Base-by-base conservation (phyloP, 2,888 invertebrate genomes). In the Julus scandinavius region DNA sequence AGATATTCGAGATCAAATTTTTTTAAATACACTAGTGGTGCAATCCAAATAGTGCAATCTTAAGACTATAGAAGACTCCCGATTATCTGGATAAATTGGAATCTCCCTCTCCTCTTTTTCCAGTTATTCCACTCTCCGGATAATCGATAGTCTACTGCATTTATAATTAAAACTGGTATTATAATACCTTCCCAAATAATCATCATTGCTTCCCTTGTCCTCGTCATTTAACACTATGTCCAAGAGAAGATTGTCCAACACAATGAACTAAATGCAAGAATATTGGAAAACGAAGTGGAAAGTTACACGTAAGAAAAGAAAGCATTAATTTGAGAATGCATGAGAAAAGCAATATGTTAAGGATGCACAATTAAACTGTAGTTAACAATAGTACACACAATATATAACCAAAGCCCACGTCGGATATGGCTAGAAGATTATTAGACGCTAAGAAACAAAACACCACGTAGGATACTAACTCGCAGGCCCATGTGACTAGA, bases 121-220 rank as follows among this genome's bases (percentile, higher is more conserved):
- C 83, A 38, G 40, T 41, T 86, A 29, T 86, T 29, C 17, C 86
- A 50, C 3, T 15, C 50, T 6, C 45, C 45, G 7, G 45, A 7
- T 45, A 45, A 45, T 45, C 45, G 45, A 45, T 45, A 45, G 45
- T 45, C 45, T 45, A 45, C 45, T 54, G 54, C 38, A 90, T 90
- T 94, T 20, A 11, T 38, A 38, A 85, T 85, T 85, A 85, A 85
- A 49, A 85, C 85, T 85, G 20, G 29, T 85, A 13, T 20, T 40
- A 85, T 20, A 49, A 85, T 94, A 96, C 97, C 97, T 97, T 94
- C 98, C 98, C 91, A 98, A 95, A 91, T 95, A 95, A 93, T 98
- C 98, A 94, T 98, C 98, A 92, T 95, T 95, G 92, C 96, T 96
- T 91, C 96, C 95, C 92, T 96, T 95, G 85, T 98, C 98, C 95